phyloP scores from a whole-genome alignment of 2,797 vertebrate species.

The Gephyroberyx darwinii region DNA sequence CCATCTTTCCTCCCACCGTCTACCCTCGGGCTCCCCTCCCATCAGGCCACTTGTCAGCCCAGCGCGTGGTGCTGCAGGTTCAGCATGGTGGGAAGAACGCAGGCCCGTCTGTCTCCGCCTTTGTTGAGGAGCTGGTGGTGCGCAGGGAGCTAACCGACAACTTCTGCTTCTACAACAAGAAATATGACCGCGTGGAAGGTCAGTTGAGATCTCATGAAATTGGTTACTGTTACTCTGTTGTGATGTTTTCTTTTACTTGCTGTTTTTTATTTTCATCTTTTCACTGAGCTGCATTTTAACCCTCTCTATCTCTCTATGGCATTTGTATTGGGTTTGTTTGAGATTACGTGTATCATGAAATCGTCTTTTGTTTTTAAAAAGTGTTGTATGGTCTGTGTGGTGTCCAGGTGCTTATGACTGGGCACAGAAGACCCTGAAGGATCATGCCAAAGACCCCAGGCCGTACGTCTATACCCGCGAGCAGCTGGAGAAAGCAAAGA shows the following conservation, averaged over 20 bases:
- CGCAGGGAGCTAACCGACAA: conserved; percentile 91
- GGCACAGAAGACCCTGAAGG: conserved; percentile 87
- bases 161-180: conserved; percentile 92
- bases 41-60: conserved; percentile 87
- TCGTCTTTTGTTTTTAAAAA: not conserved
- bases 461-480: conserved; percentile 80
- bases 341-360: not conserved
- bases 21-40: not conserved
- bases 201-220: conserved; percentile 33
- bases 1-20: not conserved
- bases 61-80: conserved; percentile 86
- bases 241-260: too few relatives aligned
- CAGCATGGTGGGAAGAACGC: conserved; percentile 68
- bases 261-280: too few relatives aligned
- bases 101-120: conserved; percentile 76
- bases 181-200: conserved; percentile 89
- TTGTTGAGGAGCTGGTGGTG: conserved; percentile 89
- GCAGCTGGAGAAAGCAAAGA: conserved; percentile 84
- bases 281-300: not conserved
- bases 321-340: not conserved
- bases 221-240: not conserved
- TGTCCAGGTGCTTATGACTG: conserved; percentile 81
- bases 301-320: too few relatives aligned
- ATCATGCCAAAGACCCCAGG: conserved; percentile 84
- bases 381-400: not conserved